Base-by-base conservation (phyloP, 2,113 vertebrate genomes). In the Oncorhynchus clarkii region DNA sequence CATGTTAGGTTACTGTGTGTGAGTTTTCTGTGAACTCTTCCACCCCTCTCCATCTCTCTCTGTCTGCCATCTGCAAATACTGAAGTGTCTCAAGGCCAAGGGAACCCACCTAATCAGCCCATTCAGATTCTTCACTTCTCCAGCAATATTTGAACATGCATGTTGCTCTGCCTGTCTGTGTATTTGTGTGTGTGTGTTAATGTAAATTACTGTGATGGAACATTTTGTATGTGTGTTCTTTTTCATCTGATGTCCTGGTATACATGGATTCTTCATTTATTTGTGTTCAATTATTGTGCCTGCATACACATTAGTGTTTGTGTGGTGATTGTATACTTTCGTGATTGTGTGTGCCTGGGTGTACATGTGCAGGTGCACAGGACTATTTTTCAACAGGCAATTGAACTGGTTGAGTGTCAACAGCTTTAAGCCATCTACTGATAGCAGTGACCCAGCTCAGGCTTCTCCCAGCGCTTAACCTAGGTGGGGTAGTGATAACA, bases 31-130 rank as follows among this genome's bases (percentile, higher is more conserved):
- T 72, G 62, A 78, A 84, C 74, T 82, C 78, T 78, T 29, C 78
- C 81, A 76, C 75, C 48, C 87, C 51, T 59, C 39, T 77, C 34
- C 34, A 7, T 39, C 39, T 45, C 80, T 83, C 45, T 75, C 54
- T 67, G 70, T 78, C 78, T 88, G 39, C 39, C 8, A 11, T 45
- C 86, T 87, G 87, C 83, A 76, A 80, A 78, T 77, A 71, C 76
- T 86, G 78, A 85, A 81, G 86, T 88, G 57, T 24, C 80, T 59
- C 70, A 81, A 81, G 86, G 87, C 27, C 57, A 76, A 76, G 49
- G 82, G 77, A 89, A 81, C 83, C 84, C 80, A 87, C 85, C 39
- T 11, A 45, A 9, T 86, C 80, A 73, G 70, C 76, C 77, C 39
- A 45, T 83, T 75, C 71, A 80, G 70, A 78, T 83, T 77, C 80